Evolutionary conservation across 2,113 vertebrate genomes (phyloP), one percentile per base, ranked within the genome.

Genomic region (Sitta europaea): DNA sequence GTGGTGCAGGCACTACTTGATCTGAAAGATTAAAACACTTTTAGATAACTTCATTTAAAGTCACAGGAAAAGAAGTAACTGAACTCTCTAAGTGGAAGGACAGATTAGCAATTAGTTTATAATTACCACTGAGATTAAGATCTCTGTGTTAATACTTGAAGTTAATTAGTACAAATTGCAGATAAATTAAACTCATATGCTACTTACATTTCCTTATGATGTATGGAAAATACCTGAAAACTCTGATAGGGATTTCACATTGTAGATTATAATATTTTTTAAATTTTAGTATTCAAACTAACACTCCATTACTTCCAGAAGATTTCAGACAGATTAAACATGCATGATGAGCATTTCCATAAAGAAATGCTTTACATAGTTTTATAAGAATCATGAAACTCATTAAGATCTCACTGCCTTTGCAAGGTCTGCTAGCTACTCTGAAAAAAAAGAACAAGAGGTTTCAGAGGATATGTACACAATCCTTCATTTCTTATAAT

Each of bases 121-220:
- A 96, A 95, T 80, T 88, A 86, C 67, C 36, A 45, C 19, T 53
- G 53, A 79, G 90, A 91, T 75, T 90, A 76, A 28, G 35, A 96
- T 93, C 92, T 93, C 81, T 90, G 15, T 13, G 55, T 35, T 42
- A 82, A 89, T 63, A 81, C 28, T 65, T 93, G 42, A 91, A 82
- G 45, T 70, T 93, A 86, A 90, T 54, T 58, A 94, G 71, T 62
- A 96, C 71, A 94, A 94, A 94, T 25, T 82, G 63, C 36, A 91
- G 86, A 93, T 57, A 75, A 74, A 95, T 87, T 55, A 70, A 78
- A 62, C 22, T 38, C 4, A 0, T 47, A 55, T 35, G 45, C 71
- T 88, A 80, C 40, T 45, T 67, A 50, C 14, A 43, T 66, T 88
- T 95, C 54, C 17, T 61, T 47, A 47, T 6, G 3, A 70, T 15